Conservation (phyloP, 1,140 invertebrate genomes). For the Bombus pyrosoma region DNA sequence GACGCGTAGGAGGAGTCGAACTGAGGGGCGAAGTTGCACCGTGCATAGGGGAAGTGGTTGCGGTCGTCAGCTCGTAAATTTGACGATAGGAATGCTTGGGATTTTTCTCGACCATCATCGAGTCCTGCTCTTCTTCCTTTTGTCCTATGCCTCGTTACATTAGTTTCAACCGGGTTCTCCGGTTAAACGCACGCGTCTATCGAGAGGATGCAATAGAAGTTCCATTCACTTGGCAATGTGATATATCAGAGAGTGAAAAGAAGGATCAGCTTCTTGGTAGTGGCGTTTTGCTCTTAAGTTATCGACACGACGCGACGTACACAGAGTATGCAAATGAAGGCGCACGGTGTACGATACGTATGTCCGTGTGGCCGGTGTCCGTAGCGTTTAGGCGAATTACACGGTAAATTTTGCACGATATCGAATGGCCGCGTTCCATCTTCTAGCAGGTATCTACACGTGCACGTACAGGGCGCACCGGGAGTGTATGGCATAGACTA, state of each 20-base stretch:
- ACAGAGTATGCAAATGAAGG: constrained; percentile 14
- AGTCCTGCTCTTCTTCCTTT: not conserved
- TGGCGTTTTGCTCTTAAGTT: constrained; percentile 35
- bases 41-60: constrained; percentile 56
- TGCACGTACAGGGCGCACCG: not conserved
- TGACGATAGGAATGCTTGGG: constrained; percentile 52
- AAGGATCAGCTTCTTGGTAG: constrained; percentile 46
- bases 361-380: constrained; percentile 32
- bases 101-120: constrained; percentile 55
- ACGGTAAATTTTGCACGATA: constrained; percentile 69
- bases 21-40: constrained; percentile 2
- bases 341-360: not conserved
- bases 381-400: constrained; percentile 64
- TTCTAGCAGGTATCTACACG: constrained; percentile 53
- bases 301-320: constrained; percentile 30
- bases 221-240: constrained; percentile 26
- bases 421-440: constrained; percentile 66
- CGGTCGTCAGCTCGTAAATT: constrained; percentile 77
- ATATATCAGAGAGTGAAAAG: constrained; percentile 21
- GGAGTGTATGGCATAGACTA: constrained; percentile 47
- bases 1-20: constrained; percentile 50
- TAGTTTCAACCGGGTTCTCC: not conserved
- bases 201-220: constrained; percentile 18
- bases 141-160: not conserved
- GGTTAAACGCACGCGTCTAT: constrained; percentile 4